Conservation (phyloP, 2,888 invertebrate genomes). For the Tinea pellionella region DNA sequence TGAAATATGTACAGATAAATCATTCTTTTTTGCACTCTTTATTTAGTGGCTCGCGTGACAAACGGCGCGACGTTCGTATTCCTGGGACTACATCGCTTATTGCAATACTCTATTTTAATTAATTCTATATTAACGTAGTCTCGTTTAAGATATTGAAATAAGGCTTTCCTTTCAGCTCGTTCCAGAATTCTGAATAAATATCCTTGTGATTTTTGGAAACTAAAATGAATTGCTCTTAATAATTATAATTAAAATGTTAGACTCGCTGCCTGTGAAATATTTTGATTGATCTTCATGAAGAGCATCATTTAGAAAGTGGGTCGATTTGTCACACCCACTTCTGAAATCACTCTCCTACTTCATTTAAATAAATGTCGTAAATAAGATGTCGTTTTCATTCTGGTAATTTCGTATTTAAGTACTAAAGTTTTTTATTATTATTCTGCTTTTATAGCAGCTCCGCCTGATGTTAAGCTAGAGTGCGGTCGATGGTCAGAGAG, state of each 20-base stretch:
- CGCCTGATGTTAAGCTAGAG: too few species aligned
- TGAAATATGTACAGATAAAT: slow-evolving; percentile 11
- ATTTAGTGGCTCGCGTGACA: background rate
- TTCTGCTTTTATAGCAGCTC: too few species aligned
- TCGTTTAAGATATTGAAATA: background rate
- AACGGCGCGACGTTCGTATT: background rate
- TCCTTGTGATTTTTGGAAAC: background rate
- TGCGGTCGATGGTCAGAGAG: too few species aligned
- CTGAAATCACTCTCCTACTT: too few species aligned
- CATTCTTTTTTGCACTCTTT: slow-evolving; percentile 7
- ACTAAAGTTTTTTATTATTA: too few species aligned
- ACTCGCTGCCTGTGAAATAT: background rate
- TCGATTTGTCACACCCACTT: background rate
- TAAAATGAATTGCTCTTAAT: slow-evolving; percentile 2
- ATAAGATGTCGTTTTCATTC: too few species aligned
- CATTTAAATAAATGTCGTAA: too few species aligned
- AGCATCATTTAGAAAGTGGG: background rate
- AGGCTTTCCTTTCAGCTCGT: slow-evolving; percentile 1
- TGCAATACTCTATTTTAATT: background rate
- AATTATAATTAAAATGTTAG: slow-evolving; percentile 7
- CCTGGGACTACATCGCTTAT: background rate
- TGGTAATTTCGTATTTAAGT: too few species aligned
- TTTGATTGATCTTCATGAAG: slow-evolving; percentile 12
- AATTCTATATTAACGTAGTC: background rate
- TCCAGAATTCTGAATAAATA: background rate